A percentile compares a stretch with the other conserved stretches of the same genome.
Evolutionary conservation across 2,888 invertebrate species (phyloP).

Genomic region (Branchipolynoe longqiensis): DNA sequence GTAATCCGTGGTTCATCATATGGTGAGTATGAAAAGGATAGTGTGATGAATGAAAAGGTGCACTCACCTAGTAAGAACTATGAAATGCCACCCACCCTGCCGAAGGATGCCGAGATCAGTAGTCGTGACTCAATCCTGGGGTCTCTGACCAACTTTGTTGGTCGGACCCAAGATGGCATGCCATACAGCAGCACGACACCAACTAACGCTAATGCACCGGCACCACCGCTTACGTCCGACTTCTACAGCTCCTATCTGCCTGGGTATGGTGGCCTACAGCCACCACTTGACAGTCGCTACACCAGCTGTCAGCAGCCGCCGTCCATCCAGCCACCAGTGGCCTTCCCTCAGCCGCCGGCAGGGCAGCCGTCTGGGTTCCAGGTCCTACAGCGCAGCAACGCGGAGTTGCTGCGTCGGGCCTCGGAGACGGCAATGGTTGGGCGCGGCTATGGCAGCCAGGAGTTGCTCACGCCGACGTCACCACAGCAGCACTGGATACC

Average conservation of each 20-base stretch:
- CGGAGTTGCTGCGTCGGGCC: slow-evolving; percentile 64
- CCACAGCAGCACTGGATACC: slow-evolving; percentile 60
- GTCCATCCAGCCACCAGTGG: slow-evolving; percentile 33
- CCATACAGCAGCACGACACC: slow-evolving; percentile 41
- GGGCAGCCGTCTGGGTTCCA: slow-evolving; percentile 58
- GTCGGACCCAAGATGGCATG: slow-evolving; percentile 14
- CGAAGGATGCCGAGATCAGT: slow-evolving; percentile 38
- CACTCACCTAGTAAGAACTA: slow-evolving; percentile 31
- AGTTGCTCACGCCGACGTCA: slow-evolving; percentile 43
- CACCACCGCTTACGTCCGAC: slow-evolving; percentile 41
- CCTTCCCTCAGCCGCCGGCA: slow-evolving; percentile 46
- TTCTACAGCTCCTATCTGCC: slow-evolving; percentile 58
- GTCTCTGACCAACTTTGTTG: slow-evolving; percentile 31
- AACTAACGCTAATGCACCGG: slow-evolving; percentile 1
- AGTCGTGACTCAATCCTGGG: slow-evolving; percentile 36
- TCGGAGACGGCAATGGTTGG: slow-evolving; percentile 60
- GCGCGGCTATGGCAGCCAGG: slow-evolving; percentile 49
- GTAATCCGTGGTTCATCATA: slow-evolving; percentile 22
- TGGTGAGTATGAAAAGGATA: slow-evolving; percentile 14
- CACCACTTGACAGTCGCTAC: slow-evolving; percentile 54
- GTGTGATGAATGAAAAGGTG: not conserved
- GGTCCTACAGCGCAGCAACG: slow-evolving; percentile 52
- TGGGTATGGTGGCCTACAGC: slow-evolving; percentile 23
- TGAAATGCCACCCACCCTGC: slow-evolving; percentile 30
- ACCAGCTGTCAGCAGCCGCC: slow-evolving; percentile 48